These are phyloP conservation scores for Falcunculus frontatus DNA, from an alignment of 2,113 vertebrate species.

Conservation along the genomic window DNA sequence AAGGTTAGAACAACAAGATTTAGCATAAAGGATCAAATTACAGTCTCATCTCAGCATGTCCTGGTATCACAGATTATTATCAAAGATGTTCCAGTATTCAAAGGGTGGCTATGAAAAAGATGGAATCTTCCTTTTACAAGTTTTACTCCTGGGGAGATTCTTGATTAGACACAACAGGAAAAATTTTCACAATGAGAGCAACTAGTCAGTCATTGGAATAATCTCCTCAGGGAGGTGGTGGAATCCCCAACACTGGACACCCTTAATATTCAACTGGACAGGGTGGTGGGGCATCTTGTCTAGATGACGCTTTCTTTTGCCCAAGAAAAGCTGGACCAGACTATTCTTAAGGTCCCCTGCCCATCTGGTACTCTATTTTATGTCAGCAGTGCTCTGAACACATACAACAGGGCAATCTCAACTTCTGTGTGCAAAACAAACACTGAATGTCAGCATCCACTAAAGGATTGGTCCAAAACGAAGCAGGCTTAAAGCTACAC, in stretches of 20 bases:
- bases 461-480: not conserved
- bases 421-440: not conserved
- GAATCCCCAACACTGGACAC: not conserved
- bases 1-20: not conserved
- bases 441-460: not conserved
- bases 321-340: not conserved
- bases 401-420: not conserved
- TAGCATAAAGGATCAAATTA: not conserved
- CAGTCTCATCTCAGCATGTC: not conserved
- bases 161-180: fast-evolving
- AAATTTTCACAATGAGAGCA: not conserved
- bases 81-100: not conserved
- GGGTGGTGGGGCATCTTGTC: not conserved
- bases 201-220: not conserved
- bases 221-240: not conserved
- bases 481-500: not conserved
- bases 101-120: not conserved
- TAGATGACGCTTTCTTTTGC: not conserved
- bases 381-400: not conserved
- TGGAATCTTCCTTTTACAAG: not conserved
- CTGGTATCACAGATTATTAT: not conserved
- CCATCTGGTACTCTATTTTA: not conserved
- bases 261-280: not conserved
- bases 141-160: not conserved
- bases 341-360: not conserved